Evolutionary conservation across 1,140 invertebrate genomes (phyloP).

Genomic region (Musca domestica): DNA sequence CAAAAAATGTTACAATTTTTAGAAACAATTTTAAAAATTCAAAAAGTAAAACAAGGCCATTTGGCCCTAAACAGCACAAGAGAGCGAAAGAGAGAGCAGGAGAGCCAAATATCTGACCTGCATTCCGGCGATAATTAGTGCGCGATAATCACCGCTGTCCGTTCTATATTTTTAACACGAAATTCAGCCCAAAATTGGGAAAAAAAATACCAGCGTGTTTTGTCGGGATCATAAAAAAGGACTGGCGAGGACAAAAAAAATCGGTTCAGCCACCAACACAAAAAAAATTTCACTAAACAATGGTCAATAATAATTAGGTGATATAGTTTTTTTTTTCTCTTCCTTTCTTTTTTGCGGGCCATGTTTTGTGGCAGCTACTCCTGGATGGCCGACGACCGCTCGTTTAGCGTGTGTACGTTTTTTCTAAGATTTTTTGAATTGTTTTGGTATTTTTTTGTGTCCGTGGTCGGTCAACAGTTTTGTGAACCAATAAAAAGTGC

Average conservation of each 20-base stretch:
- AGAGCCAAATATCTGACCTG: slow-evolving; percentile 8
- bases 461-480: background rate
- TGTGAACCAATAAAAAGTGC: slow-evolving; percentile 3
- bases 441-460: background rate
- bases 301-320: slow-evolving; percentile 3
- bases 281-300: slow-evolving; percentile 7
- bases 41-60: slow-evolving; percentile 2
- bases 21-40: slow-evolving; percentile 11
- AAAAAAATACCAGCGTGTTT: slow-evolving; percentile 2
- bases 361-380: background rate
- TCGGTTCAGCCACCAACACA: background rate
- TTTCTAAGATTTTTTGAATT: slow-evolving; percentile 6
- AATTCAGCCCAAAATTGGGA: background rate
- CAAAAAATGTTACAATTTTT: slow-evolving; percentile 17
- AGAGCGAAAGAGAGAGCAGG: background rate
- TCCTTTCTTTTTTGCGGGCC: too few species aligned
- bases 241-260: background rate
- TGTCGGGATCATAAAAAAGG: slow-evolving; percentile 6
- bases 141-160: background rate
- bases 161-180: background rate
- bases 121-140: slow-evolving; percentile 7
- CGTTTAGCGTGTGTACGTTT: background rate
- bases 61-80: background rate
- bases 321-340: slow-evolving; percentile 12
- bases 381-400: background rate